These are phyloP conservation scores for Drosophila bifasciata DNA, from an alignment of 1,140 invertebrate species.

Conservation along the genomic window DNA sequence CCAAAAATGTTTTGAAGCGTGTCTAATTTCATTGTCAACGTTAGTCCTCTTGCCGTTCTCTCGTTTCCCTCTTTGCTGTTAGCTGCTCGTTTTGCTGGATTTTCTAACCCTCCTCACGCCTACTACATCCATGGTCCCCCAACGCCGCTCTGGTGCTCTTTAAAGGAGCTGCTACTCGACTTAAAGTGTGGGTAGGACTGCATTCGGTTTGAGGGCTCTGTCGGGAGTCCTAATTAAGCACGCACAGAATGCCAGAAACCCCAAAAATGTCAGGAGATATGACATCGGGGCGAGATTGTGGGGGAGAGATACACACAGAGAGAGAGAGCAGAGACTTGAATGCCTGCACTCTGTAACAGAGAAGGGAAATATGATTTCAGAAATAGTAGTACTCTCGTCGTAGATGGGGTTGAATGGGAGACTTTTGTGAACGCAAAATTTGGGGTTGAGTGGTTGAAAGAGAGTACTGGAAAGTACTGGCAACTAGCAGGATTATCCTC, in stretches of 20 bases:
- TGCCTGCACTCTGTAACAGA: slow-evolving; percentile 5
- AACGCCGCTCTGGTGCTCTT: slow-evolving; percentile 13
- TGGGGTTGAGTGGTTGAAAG: too few species aligned
- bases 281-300: slow-evolving; percentile 34
- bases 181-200: slow-evolving; percentile 10
- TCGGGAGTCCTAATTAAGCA: slow-evolving; percentile 67
- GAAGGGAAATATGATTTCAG: slow-evolving; percentile 1
- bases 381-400: too few species aligned
- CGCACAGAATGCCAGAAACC: slow-evolving; percentile 52
- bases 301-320: background rate
- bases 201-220: slow-evolving; percentile 11
- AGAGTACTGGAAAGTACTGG: too few species aligned
- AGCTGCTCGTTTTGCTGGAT: slow-evolving; percentile 31
- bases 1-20: slow-evolving; percentile 79
- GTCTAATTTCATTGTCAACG: slow-evolving; percentile 79
- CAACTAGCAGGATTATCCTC: too few species aligned
- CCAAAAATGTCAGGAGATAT: slow-evolving; percentile 51
- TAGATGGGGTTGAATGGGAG: too few species aligned
- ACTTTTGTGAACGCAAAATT: too few species aligned
- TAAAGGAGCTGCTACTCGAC: slow-evolving; percentile 24
- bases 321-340: background rate
- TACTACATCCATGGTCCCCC: slow-evolving; percentile 8
- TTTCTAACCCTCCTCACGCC: background rate
- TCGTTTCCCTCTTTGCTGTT: too few species aligned
- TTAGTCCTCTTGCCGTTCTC: slow-evolving; percentile 1